Evolutionary conservation across 2,113 vertebrate species (phyloP).

Genomic region (Cochlearius cochlearius): DNA sequence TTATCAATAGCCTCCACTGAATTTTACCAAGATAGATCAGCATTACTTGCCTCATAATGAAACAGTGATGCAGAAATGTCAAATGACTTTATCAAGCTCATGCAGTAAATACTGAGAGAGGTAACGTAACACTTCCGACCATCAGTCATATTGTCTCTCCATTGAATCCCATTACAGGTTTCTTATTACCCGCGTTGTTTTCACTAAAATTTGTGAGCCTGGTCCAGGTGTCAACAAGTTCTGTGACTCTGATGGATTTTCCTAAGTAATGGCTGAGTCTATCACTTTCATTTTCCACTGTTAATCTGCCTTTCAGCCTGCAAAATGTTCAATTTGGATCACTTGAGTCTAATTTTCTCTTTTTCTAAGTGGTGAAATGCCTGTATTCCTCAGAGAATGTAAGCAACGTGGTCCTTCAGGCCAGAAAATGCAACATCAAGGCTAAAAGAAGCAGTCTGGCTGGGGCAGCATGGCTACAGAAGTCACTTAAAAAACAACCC

Average conservation of each 20-base stretch:
- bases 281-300: background rate
- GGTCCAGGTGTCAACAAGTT: background rate
- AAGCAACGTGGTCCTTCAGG: background rate
- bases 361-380: background rate
- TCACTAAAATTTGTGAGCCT: background rate
- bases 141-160: background rate
- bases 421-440: background rate
- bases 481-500: background rate
- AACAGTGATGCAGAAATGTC: background rate
- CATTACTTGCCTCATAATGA: background rate
- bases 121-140: no score
- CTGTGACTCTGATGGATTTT: background rate
- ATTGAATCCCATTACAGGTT: background rate
- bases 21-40: background rate
- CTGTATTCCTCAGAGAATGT: background rate
- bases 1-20: background rate
- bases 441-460: background rate
- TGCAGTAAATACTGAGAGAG: background rate
- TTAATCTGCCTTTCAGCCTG: background rate
- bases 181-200: background rate
- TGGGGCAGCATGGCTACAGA: accelerated
- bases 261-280: background rate
- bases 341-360: background rate
- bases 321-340: background rate
- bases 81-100: background rate